A percentile compares a stretch with the other conserved stretches of the same genome.
These are phyloP conservation scores for Cecidostiba fungosa DNA, from an alignment of 2,888 invertebrate species.

Conservation along the genomic window DNA sequence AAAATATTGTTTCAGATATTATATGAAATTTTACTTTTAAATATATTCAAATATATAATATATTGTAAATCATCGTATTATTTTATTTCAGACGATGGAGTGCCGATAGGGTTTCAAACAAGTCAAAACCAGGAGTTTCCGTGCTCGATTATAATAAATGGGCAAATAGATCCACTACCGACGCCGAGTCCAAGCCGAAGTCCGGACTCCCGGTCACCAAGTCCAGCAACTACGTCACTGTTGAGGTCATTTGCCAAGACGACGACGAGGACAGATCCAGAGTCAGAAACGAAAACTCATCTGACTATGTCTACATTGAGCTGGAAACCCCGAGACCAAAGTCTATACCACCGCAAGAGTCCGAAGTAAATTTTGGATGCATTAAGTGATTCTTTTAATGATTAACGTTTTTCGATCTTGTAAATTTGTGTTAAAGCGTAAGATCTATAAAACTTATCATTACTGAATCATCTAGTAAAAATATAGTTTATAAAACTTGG, in stretches of 20 bases:
- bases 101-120: neutral
- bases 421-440: neutral
- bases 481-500: no score
- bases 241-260: slow-evolving; percentile 53
- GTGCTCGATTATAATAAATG: slow-evolving; percentile 42
- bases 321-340: slow-evolving; percentile 31
- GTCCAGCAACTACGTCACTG: slow-evolving; percentile 57
- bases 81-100: slow-evolving; percentile 48
- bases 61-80: no score
- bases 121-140: slow-evolving; percentile 45
- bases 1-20: neutral
- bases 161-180: neutral
- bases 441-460: neutral
- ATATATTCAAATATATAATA: neutral
- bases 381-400: neutral
- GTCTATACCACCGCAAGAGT: slow-evolving; percentile 7
- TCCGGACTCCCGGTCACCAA: slow-evolving; percentile 23
- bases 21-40: neutral
- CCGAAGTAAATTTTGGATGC: slow-evolving; percentile 50
- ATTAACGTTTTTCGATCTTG: neutral
- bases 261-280: slow-evolving; percentile 4
- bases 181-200: slow-evolving; percentile 18
- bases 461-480: no score
- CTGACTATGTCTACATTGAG: slow-evolving; percentile 48
- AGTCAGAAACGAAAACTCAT: slow-evolving; percentile 42